These are phyloP conservation scores for Sphenodon punctatus DNA, from an alignment of 2,797 vertebrate genomes.

Conservation along the genomic window DNA sequence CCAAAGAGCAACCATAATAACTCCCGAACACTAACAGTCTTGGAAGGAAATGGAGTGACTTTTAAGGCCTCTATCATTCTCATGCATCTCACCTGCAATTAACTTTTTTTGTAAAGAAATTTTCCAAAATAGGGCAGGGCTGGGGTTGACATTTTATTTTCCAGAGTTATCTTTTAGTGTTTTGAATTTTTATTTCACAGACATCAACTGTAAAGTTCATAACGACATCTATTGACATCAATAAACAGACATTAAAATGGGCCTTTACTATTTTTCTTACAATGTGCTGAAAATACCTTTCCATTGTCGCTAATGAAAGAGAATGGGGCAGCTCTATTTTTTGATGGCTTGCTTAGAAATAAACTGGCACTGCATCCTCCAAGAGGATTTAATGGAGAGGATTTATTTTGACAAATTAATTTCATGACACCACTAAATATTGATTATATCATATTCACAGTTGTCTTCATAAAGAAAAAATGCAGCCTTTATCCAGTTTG, in stretches of 20 bases:
- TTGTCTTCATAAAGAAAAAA: neutral
- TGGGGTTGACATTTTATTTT: neutral
- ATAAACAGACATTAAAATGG: too few relatives aligned
- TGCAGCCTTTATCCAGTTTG: neutral
- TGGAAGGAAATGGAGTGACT: neutral
- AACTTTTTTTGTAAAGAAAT: neutral
- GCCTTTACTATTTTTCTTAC: too few relatives aligned
- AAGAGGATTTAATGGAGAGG: neutral
- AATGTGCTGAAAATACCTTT: too few relatives aligned
- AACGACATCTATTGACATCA: too few relatives aligned
- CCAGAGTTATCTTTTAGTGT: neutral
- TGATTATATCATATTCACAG: neutral
- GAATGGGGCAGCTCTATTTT: too few relatives aligned
- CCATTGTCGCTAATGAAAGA: too few relatives aligned
- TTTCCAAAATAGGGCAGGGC: neutral
- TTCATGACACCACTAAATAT: neutral
- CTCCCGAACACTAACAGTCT: neutral
- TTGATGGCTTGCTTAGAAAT: neutral
- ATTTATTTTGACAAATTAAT: too few relatives aligned
- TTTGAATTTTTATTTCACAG: too few relatives aligned
- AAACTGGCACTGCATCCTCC: neutral
- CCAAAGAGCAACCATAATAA: too few relatives aligned
- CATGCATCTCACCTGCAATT: neutral
- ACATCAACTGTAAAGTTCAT: too few relatives aligned
- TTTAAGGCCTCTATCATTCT: neutral